A percentile compares a stretch with the other conserved stretches of the same genome.
phyloP scores from a whole-genome alignment of 2,797 vertebrate species.

The Leptodactylus fallax region DNA sequence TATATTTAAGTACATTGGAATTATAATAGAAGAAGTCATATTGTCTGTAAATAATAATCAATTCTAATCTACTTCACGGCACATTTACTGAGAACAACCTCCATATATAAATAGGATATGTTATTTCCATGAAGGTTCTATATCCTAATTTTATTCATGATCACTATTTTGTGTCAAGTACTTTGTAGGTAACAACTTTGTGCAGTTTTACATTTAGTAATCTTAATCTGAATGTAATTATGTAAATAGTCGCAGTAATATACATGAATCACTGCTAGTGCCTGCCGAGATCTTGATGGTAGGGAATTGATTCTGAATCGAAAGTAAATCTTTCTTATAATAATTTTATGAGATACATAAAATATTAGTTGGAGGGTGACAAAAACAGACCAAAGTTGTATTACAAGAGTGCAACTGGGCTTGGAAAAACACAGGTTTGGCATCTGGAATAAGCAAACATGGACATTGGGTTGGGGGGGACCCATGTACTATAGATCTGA shows the following conservation, averaged over 20 bases:
- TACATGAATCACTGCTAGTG: slow-evolving; percentile 31
- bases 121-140: slow-evolving; percentile 21
- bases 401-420: background rate
- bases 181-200: slow-evolving; percentile 26
- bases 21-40: slow-evolving; percentile 8
- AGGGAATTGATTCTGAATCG: slow-evolving; percentile 1
- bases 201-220: slow-evolving; percentile 22
- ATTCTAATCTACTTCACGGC: slow-evolving; percentile 19
- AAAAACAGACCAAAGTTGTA: background rate
- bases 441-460: background rate
- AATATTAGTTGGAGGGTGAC: background rate
- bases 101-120: slow-evolving; percentile 13
- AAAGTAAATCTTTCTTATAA: slow-evolving; percentile 34
- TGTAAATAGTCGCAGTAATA: slow-evolving; percentile 27
- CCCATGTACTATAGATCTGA: background rate
- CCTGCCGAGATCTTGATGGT: background rate
- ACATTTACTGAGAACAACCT: slow-evolving; percentile 25
- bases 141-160: slow-evolving; percentile 27
- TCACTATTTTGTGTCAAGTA: slow-evolving; percentile 17
- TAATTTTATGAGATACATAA: slow-evolving; percentile 31
- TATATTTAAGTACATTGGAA: slow-evolving; percentile 16
- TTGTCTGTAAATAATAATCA: slow-evolving; percentile 27
- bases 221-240: slow-evolving; percentile 37
- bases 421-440: background rate
- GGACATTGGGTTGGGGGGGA: background rate